A percentile compares a stretch with the other conserved stretches of the same genome.
Conservation (phyloP, 2,797 vertebrate genomes). For the Coccyzus lansbergi region DNA sequence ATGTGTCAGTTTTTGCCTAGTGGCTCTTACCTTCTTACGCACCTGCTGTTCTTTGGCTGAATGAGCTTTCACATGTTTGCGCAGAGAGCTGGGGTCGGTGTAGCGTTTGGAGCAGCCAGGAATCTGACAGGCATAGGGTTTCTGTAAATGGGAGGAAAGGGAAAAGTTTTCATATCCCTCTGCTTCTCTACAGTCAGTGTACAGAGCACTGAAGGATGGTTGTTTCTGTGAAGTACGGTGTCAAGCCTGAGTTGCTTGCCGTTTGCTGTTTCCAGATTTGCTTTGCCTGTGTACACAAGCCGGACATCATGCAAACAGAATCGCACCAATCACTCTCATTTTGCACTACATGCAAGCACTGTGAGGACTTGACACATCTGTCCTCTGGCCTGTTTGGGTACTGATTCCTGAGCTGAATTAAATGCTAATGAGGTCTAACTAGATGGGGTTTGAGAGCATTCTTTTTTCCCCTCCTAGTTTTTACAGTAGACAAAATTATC, state of each 20-base stretch:
- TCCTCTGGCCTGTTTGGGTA: background rate
- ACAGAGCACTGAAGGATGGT: background rate
- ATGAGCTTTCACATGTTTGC: conserved; percentile 98
- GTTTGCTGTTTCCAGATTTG: background rate
- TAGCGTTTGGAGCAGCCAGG: conserved; percentile 98
- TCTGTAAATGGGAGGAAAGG: conserved; percentile 77
- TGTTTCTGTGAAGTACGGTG: background rate
- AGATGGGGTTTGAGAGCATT: background rate
- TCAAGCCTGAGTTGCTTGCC: background rate
- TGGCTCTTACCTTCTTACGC: conserved; percentile 91
- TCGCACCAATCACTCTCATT: background rate
- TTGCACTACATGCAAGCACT: background rate
- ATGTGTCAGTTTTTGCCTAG: background rate
- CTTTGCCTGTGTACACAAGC: background rate
- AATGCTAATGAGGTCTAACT: background rate
- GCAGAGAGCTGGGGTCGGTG: conserved; percentile 97
- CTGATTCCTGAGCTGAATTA: background rate
- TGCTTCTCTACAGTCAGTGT: background rate
- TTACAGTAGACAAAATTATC: background rate
- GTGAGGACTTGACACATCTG: background rate
- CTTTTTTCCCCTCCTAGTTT: background rate
- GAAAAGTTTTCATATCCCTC: background rate
- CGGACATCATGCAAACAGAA: background rate
- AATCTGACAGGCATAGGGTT: conserved; percentile 98
- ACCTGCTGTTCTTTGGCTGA: conserved; percentile 97